A percentile compares a stretch with the other conserved stretches of the same genome.
These are phyloP conservation scores for Ctenopoma kingsleyae DNA, from an alignment of 2,797 vertebrate genomes.

Conservation along the genomic window DNA sequence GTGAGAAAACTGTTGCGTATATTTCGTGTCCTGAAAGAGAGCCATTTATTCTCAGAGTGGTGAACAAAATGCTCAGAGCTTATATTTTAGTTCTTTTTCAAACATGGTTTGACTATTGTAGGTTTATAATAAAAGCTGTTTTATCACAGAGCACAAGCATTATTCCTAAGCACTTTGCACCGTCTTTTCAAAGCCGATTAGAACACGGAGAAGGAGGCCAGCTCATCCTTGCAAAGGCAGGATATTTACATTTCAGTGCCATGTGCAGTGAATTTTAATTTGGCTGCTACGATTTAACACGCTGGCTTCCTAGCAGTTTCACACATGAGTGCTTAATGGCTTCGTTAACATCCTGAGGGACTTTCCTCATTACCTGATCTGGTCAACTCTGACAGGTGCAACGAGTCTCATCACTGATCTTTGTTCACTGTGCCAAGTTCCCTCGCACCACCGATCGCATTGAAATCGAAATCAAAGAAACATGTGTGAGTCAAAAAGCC, in stretches of 20 bases:
- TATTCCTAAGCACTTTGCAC: conserved; percentile 75
- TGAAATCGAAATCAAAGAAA: conserved; percentile 71
- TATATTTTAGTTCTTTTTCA: conserved; percentile 68
- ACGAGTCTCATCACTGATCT: conserved; percentile 71
- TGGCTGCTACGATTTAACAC: conserved; percentile 65
- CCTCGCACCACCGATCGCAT: conserved; percentile 41
- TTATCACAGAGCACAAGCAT: conserved; percentile 76
- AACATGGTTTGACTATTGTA: conserved; percentile 72
- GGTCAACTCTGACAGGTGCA: conserved; percentile 80
- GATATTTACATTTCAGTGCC: conserved; percentile 81
- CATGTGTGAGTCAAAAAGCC: conserved; percentile 65
- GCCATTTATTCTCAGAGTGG: conserved; percentile 42
- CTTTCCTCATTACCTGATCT: conserved; percentile 77
- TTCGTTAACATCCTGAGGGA: conserved; percentile 77
- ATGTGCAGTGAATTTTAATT: conserved; percentile 77
- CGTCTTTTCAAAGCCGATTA: conserved; percentile 79
- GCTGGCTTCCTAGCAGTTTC: conserved; percentile 66
- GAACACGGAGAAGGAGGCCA: conserved; percentile 66
- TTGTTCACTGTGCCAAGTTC: conserved; percentile 63
- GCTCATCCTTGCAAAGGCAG: conserved; percentile 72
- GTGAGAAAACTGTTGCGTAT: conserved; percentile 37
- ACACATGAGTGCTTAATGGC: conserved; percentile 74
- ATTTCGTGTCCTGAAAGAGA: conserved; percentile 38
- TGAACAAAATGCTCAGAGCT: conserved; percentile 60
- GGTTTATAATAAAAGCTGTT: conserved; percentile 78